These are phyloP conservation scores for Synanthedon andrenaeformis DNA, from an alignment of 2,888 invertebrate species.

Conservation along the genomic window DNA sequence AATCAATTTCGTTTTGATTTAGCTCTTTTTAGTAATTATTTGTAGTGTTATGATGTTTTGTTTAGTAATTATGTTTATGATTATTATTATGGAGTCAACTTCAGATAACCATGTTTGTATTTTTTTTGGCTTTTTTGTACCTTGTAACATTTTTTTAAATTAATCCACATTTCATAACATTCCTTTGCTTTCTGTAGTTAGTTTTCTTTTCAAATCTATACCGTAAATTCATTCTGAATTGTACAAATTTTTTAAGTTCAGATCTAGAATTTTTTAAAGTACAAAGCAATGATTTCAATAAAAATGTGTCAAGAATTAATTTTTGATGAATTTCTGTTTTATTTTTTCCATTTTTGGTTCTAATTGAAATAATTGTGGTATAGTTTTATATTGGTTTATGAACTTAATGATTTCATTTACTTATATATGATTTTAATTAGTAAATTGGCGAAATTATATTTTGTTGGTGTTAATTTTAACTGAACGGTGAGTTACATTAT, in stretches of 20 bases:
- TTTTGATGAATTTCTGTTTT: not conserved
- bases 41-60: not conserved
- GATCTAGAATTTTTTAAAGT: no score
- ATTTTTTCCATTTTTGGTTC: not conserved
- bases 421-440: conserved; percentile 1
- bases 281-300: no score
- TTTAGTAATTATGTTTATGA: not conserved
- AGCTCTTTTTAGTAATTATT: not conserved
- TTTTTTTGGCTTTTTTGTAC: not conserved
- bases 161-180: not conserved
- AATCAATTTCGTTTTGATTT: not conserved
- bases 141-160: not conserved
- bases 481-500: conserved; percentile 45
- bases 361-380: not conserved
- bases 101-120: not conserved
- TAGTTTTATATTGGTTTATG: not conserved
- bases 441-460: conserved; percentile 35
- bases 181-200: not conserved
- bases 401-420: not conserved
- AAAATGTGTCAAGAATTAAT: not conserved
- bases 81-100: not conserved
- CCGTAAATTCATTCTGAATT: not conserved
- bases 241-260: no score
- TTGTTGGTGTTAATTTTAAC: conserved; percentile 54
- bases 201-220: not conserved